Percentiles rank a stretch among this genome's conserved stretches.
phyloP scores from a whole-genome alignment of 2,888 invertebrate species.

The Synanthedon formicaeformis region DNA sequence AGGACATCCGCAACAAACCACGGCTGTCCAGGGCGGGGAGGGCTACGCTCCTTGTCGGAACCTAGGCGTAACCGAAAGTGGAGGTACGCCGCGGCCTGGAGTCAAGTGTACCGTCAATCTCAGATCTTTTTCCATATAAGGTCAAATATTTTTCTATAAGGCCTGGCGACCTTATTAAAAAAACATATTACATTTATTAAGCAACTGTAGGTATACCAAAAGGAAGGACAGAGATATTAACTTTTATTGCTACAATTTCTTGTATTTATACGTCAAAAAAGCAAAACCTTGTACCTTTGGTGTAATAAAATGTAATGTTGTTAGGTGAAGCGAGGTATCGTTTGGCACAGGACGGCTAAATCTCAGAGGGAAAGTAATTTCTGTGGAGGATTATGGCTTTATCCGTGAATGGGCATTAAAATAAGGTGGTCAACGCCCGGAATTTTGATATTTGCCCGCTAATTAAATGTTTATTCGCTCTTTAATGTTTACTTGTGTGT shows the following conservation, averaged over 20 bases:
- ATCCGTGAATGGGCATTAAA: slow-evolving; percentile 36
- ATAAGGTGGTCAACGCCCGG: slow-evolving; percentile 27
- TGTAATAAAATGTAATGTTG: slow-evolving; percentile 8
- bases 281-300: slow-evolving; percentile 49
- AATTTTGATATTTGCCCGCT: slow-evolving; percentile 13
- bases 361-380: slow-evolving; percentile 42
- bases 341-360: slow-evolving; percentile 18
- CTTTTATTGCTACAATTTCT: slow-evolving; percentile 38
- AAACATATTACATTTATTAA: too few species aligned
- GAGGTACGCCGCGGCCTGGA: too few species aligned
- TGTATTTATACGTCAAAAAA: slow-evolving; percentile 51
- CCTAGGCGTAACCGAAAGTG: too few species aligned
- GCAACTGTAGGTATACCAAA: too few species aligned
- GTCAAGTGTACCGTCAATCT: too few species aligned
- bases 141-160: too few species aligned
- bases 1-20: too few species aligned
- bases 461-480: slow-evolving; percentile 17
- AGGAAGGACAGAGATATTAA: slow-evolving; percentile 12
- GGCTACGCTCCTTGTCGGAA: too few species aligned
- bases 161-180: too few species aligned
- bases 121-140: too few species aligned
- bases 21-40: too few species aligned
- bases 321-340: slow-evolving; percentile 19
- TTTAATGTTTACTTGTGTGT: neutral
- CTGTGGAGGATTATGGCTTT: slow-evolving; percentile 35